phyloP scores from a whole-genome alignment of 2,888 invertebrate genomes.

The Prosapia bicincta region DNA sequence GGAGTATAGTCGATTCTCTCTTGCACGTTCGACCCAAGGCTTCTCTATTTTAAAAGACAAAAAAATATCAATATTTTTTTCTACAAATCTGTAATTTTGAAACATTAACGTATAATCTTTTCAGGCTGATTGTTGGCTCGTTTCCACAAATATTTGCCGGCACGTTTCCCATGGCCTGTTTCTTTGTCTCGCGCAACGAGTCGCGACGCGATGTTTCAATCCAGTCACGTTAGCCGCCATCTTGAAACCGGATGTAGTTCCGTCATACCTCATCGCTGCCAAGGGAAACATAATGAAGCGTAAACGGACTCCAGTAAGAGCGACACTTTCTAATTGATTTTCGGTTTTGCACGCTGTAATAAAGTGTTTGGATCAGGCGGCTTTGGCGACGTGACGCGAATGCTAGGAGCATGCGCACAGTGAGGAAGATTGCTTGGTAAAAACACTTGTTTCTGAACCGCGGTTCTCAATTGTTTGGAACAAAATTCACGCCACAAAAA shows the following conservation, averaged over 20 bases:
- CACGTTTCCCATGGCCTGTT: neutral
- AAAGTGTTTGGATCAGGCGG: neutral
- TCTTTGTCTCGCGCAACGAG: neutral
- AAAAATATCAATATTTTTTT: too few relatives aligned
- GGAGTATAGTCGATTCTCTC: too few relatives aligned
- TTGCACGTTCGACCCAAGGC: too few relatives aligned
- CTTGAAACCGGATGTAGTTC: neutral
- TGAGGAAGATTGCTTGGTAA: too few relatives aligned
- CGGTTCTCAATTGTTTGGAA: too few relatives aligned
- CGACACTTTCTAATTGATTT: neutral
- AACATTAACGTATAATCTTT: too few relatives aligned
- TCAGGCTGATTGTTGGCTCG: too few relatives aligned
- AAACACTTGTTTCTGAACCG: too few relatives aligned
- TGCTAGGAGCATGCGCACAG: too few relatives aligned
- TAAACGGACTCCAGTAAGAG: neutral
- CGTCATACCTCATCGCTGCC: neutral
- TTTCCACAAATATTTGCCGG: neutral
- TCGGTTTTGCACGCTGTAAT: neutral
- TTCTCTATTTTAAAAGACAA: too few relatives aligned
- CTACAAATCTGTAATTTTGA: too few relatives aligned
- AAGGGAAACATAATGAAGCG: neutral
- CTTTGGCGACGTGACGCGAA: neutral
- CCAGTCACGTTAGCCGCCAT: neutral
- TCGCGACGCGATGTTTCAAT: neutral
- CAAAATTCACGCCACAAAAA: too few relatives aligned